Evolutionary conservation across 1,140 invertebrate species (phyloP), one percentile per base, ranked within the genome.

Genomic region (Coboldia fuscipes): DNA sequence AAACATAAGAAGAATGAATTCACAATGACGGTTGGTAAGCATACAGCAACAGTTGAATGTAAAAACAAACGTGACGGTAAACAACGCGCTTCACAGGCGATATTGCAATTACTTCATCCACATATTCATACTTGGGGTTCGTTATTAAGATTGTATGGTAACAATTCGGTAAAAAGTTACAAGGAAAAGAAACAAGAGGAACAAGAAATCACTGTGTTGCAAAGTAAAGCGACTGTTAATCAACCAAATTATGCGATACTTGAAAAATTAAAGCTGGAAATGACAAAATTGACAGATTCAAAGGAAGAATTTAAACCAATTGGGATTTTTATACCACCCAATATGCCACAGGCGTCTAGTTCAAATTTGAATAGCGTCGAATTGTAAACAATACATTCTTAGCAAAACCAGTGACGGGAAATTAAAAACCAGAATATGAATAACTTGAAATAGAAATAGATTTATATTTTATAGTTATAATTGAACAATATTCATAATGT

Each of bases 51-150:
- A n/a, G 81, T 86, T 14, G 63, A 73, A 7, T 94, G 89, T 54
- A 84, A 88, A 47, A 97, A 96, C 59, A 97, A 97, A 58, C 73
- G 86, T 45, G 89, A 92, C 46, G 92, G 90, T n/a, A 97, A 97
- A 56, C 92, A 97, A 51, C 61, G 82, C 43, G 90, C 90, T 9
- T 86, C 89, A 12, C 92, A 97, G 59, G 74, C 82, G n/a, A 89
- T 97, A 42, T 54, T 97, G 20, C 81, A 93, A 56, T 66, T 69
- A 42, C 56, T 93, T 18, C 89, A 94, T 63, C 86, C 89, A 2
- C 84, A 96, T 49, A 82, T 96, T 24, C 72, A 68, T 9, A 88
- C 77, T n/a, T 96, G 90, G 86, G 90, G 90, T 24, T 90, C 88
- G 0, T 62, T 97, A 18, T 54, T 97, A 6, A 66, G 88, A 8